These are phyloP conservation scores for Darwinula stevensoni DNA, from an alignment of 2,888 invertebrate genomes.

Conservation along the genomic window DNA sequence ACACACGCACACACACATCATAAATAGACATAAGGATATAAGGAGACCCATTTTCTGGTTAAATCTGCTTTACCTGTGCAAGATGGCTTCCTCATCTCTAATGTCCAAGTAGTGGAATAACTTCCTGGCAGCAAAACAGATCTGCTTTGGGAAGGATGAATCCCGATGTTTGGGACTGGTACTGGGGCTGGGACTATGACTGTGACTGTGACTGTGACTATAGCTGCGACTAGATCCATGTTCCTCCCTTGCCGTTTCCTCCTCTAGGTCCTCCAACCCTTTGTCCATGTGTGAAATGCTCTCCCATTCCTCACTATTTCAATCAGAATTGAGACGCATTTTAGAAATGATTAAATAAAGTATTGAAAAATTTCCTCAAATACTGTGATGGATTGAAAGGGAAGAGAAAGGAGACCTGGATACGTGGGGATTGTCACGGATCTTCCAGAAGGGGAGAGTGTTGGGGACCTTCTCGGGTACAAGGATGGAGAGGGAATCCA, in stretches of 20 bases:
- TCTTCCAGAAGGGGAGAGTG: constrained; percentile 70
- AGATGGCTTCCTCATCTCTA: constrained; percentile 30
- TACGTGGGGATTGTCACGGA: constrained; percentile 81
- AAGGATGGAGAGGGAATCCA: constrained; percentile 72
- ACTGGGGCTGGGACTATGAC: too few relatives aligned
- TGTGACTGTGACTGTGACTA: too few relatives aligned
- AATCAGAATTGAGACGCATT: background rate
- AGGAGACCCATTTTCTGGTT: background rate
- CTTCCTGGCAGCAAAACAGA: constrained; percentile 26
- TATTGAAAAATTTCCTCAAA: constrained; percentile 6
- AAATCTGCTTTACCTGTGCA: constrained; percentile 27
- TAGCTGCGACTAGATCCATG: too few relatives aligned
- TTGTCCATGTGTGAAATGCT: too few relatives aligned
- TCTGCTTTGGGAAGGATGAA: background rate
- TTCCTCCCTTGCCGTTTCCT: too few relatives aligned
- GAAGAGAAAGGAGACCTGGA: too few relatives aligned
- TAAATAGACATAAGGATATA: too few relatives aligned
- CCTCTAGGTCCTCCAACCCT: too few relatives aligned
- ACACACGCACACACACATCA: too few relatives aligned
- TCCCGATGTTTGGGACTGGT: background rate
- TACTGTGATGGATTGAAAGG: too few relatives aligned
- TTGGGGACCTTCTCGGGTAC: constrained; percentile 78
- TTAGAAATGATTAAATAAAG: constrained; percentile 1
- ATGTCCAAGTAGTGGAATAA: constrained; percentile 55
- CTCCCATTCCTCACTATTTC: background rate